phyloP scores from a whole-genome alignment of 2,888 invertebrate genomes.

The Sylvicola fuscatus region DNA sequence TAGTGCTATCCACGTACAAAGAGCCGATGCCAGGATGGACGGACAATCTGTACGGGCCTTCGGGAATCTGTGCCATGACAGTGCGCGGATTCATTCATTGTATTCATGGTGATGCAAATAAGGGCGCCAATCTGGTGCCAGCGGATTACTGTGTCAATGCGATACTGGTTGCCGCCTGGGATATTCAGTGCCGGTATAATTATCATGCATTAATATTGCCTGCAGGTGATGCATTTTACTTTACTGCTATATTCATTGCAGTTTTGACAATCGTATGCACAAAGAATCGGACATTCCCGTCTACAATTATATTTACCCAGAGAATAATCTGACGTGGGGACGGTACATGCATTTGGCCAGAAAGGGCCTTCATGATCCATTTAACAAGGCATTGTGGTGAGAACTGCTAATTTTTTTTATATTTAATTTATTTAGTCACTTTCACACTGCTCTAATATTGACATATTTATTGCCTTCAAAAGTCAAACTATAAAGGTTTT shows the following conservation, averaged over 20 bases:
- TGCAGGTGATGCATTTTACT: background rate
- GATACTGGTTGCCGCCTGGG: slow-evolving; percentile 26
- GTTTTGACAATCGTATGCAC: slow-evolving; percentile 13
- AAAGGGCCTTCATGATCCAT: slow-evolving; percentile 24
- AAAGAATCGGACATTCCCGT: slow-evolving; percentile 20
- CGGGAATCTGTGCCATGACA: slow-evolving; percentile 24
- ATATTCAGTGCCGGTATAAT: slow-evolving; percentile 20
- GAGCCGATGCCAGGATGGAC: slow-evolving; percentile 27
- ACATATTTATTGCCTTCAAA: no score
- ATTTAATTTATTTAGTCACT: background rate
- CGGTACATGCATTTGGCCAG: slow-evolving; percentile 24
- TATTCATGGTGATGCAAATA: slow-evolving; percentile 20
- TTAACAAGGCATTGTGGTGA: slow-evolving; percentile 26
- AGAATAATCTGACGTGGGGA: slow-evolving; percentile 26
- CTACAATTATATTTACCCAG: slow-evolving; percentile 25
- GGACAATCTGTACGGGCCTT: slow-evolving; percentile 27
- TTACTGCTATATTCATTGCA: slow-evolving; percentile 5
- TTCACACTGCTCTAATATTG: no score
- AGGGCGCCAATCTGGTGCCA: slow-evolving; percentile 24
- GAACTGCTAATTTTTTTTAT: slow-evolving; percentile 5
- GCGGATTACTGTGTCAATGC: slow-evolving; percentile 27
- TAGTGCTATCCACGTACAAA: slow-evolving; percentile 26
- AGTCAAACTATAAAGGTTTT: no score
- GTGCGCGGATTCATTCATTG: slow-evolving; percentile 24
- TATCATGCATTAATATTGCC: slow-evolving; percentile 1